phyloP scores from a whole-genome alignment of 2,797 vertebrate genomes.

The Poeciliopsis gracilis region DNA sequence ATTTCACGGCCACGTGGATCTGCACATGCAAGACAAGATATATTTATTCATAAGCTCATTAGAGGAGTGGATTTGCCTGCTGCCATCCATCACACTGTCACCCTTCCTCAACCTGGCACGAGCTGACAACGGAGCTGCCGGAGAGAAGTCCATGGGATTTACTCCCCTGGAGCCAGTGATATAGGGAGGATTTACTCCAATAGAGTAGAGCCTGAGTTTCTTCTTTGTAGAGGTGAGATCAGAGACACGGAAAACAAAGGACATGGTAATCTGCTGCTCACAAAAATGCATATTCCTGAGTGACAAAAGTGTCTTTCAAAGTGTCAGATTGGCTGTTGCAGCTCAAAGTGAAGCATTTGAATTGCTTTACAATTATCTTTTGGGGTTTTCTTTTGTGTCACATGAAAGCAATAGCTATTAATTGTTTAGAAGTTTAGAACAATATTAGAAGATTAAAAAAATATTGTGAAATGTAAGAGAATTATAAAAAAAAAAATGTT shows the following conservation, averaged over 20 bases:
- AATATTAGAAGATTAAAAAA: neutral
- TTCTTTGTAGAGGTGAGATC: conserved; percentile 63
- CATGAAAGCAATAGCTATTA: neutral
- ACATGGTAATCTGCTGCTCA: conserved; percentile 48
- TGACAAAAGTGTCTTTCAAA: conserved; percentile 3
- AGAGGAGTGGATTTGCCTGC: conserved; percentile 74
- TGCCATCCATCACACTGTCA: conserved; percentile 76
- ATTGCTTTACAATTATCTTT: neutral
- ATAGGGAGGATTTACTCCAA: conserved; percentile 63
- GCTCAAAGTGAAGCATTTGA: neutral
- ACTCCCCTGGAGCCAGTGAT: conserved; percentile 60
- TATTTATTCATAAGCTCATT: conserved; percentile 83
- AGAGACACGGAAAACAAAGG: conserved; percentile 40
- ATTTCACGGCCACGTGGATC: conserved; percentile 69
- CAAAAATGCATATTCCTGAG: conserved; percentile 36
- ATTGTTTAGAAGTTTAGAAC: too few relatives aligned
- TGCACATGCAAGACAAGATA: conserved; percentile 63
- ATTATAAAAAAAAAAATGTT: neutral
- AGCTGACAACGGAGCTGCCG: conserved; percentile 58
- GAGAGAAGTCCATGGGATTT: conserved; percentile 68
- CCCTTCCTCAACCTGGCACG: conserved; percentile 65
- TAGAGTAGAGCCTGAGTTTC: conserved; percentile 37
- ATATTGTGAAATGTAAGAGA: neutral
- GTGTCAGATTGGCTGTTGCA: neutral
- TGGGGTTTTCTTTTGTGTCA: neutral